Base-by-base conservation (phyloP, 35 echinoderm and acorn worm species). In the Lytechinus pictus region DNA sequence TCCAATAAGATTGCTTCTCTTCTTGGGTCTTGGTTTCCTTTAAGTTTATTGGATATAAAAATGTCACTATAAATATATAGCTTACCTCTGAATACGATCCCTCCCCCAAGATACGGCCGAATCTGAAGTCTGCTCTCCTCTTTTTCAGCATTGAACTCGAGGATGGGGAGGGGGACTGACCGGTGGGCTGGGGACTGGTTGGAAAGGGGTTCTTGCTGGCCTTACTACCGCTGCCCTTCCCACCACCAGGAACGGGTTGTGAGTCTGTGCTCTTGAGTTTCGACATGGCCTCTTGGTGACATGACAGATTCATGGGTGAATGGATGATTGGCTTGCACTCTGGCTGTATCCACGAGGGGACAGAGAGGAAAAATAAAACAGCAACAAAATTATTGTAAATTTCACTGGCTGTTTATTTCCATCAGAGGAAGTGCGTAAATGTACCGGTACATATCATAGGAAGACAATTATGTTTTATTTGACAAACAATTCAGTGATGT, bases 61-160 rank as follows among this genome's bases (percentile, higher is more conserved):
- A n/a, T n/a, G n/a, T n/a, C n/a, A n/a, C n/a, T n/a, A n/a, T n/a
- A n/a, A n/a, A n/a, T n/a, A n/a, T n/a, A n/a, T n/a, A 90, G 79
- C 98, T 95, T 94, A 99, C 98, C 96, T 99, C 98, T 92, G 98
- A 99, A 96, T 98, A 99, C 29, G 98, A 99, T 14, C 98, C 98
- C 95, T 99, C 98, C 28, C 98, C 98, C 28, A 99, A 55, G 54
- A 99, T 96, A 91, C 97, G 98, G 27, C 98, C 98, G 91, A 99
- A 99, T 95, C 89, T 97, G 54, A 99, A 99, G 96, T 99, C 98
- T 16, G 86, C 91, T 44, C 96, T 79, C 89, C 98, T 99, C 92
- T 98, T 99, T 86, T 66, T 95, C 16, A 56, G 33, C 6, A 72
- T 56, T 4, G 87, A 79, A 28, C 21, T 33, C 5, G 92, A 52